A percentile compares a stretch with the other conserved stretches of the same genome.
Evolutionary conservation across 1,140 invertebrate genomes (phyloP).

Genomic region (Fopius arisanus): DNA sequence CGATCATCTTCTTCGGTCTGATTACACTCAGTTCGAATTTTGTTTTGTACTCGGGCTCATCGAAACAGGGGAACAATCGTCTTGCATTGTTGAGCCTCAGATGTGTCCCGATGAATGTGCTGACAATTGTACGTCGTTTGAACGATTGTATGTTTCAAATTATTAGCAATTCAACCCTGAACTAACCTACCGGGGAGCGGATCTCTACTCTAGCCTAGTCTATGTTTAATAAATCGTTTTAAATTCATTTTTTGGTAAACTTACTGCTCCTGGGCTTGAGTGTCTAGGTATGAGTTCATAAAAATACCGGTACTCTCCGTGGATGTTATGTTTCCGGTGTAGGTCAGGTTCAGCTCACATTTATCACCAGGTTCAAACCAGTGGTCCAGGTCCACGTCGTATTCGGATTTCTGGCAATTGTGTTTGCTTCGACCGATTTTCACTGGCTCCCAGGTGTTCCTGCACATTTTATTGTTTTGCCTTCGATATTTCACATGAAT

Average conservation of each 20-base stretch:
- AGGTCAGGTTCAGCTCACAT: constrained; percentile 68
- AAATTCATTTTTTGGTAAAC: not conserved
- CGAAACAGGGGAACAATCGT: constrained; percentile 90
- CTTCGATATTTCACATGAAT: not conserved
- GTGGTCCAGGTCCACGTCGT: constrained; percentile 67
- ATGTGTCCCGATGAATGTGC: constrained; percentile 76
- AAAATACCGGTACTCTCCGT: constrained; percentile 70
- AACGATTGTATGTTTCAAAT: constrained; percentile 13
- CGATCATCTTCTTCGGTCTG: constrained; percentile 68
- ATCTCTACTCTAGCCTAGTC: constrained; percentile 17
- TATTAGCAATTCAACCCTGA: constrained; percentile 18
- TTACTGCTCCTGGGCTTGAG: constrained; percentile 63
- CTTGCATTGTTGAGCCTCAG: constrained; percentile 84
- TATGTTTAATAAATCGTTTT: not conserved
- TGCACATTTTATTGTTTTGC: not conserved
- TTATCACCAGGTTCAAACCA: constrained; percentile 61
- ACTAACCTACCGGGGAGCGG: not conserved
- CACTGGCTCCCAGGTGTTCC: constrained; percentile 18
- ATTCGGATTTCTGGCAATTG: constrained; percentile 66
- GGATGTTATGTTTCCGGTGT: constrained; percentile 68
- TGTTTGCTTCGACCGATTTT: constrained; percentile 43
- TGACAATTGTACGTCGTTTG: constrained; percentile 46
- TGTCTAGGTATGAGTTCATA: constrained; percentile 67
- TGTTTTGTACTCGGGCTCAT: constrained; percentile 86
- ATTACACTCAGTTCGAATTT: constrained; percentile 73